Conservation (phyloP, 92 coral and sea anemone genomes). For the Galaxea fascicularis region DNA sequence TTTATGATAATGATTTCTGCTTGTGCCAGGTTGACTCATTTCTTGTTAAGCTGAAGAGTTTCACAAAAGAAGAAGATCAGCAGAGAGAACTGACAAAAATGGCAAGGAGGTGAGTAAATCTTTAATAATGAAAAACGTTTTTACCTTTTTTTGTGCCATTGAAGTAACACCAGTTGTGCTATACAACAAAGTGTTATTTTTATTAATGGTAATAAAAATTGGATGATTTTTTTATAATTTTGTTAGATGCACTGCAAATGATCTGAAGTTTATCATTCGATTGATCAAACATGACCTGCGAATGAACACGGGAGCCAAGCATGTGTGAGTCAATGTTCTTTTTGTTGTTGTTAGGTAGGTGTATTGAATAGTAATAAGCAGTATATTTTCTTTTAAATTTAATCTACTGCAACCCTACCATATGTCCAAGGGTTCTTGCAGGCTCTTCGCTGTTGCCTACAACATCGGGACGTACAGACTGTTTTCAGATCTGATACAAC, state of each 20-base stretch:
- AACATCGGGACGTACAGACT: too few species aligned
- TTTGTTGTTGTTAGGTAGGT: neutral
- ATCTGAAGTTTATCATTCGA: conserved; percentile 90
- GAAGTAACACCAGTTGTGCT: neutral
- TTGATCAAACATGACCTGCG: conserved; percentile 95
- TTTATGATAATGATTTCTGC: neutral
- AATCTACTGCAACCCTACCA: too few species aligned
- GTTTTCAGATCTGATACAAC: too few species aligned
- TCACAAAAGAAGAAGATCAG: conserved; percentile 92
- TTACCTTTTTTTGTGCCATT: neutral
- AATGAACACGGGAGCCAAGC: conserved; percentile 97
- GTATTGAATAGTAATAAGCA: neutral
- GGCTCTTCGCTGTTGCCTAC: too few species aligned
- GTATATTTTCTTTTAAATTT: too few species aligned
- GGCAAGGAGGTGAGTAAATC: conserved; percentile 55
- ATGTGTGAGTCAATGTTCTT: conserved; percentile 78
- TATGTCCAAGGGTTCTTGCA: too few species aligned
- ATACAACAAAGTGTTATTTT: neutral
- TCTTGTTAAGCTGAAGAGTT: conserved; percentile 79
- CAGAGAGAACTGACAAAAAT: conserved; percentile 82
- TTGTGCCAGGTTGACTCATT: conserved; percentile 78
- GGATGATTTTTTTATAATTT: too few species aligned
- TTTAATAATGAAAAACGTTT: too few species aligned
- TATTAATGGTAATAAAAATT: neutral
- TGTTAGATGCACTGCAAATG: conserved; percentile 87